phyloP scores from a whole-genome alignment of 2,888 invertebrate species.

The Pollenia angustigena region DNA sequence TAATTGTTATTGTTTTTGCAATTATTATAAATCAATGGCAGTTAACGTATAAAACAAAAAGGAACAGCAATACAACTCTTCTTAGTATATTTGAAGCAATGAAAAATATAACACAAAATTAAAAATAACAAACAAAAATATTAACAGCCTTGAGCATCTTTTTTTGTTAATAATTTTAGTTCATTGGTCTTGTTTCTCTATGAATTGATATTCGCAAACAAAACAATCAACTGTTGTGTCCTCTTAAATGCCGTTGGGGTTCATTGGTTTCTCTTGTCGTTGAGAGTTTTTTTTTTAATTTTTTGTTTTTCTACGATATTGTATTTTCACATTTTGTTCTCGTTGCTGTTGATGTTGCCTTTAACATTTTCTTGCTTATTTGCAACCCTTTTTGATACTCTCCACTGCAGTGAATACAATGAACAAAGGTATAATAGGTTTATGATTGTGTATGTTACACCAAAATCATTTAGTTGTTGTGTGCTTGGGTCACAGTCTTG shows the following conservation, averaged over 20 bases:
- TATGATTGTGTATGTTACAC: no score
- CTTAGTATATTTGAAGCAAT: constrained; percentile 31
- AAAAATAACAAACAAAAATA: neutral
- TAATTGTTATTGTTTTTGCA: constrained; percentile 54
- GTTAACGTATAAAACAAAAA: constrained; percentile 2
- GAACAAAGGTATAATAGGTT: no score
- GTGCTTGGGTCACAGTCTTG: no score
- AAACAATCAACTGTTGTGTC: constrained; percentile 9
- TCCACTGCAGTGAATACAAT: no score
- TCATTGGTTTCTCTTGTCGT: constrained; percentile 44
- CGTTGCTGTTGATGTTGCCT: constrained; percentile 27
- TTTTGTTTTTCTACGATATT: neutral
- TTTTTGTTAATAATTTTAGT: constrained; percentile 22
- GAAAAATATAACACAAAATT: neutral
- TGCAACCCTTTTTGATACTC: constrained; percentile 44
- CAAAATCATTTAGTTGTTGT: no score
- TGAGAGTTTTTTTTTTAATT: neutral
- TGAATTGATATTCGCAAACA: neutral
- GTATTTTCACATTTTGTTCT: constrained; percentile 17
- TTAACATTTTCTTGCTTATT: constrained; percentile 56
- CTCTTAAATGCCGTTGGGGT: constrained; percentile 49
- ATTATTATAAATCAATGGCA: constrained; percentile 67
- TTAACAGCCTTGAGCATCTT: constrained; percentile 22
- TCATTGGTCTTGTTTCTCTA: constrained; percentile 20
- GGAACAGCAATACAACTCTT: constrained; percentile 30